Evolutionary conservation across 2,113 vertebrate genomes (phyloP).

Genomic region (Forbesichthys papilliferus): DNA sequence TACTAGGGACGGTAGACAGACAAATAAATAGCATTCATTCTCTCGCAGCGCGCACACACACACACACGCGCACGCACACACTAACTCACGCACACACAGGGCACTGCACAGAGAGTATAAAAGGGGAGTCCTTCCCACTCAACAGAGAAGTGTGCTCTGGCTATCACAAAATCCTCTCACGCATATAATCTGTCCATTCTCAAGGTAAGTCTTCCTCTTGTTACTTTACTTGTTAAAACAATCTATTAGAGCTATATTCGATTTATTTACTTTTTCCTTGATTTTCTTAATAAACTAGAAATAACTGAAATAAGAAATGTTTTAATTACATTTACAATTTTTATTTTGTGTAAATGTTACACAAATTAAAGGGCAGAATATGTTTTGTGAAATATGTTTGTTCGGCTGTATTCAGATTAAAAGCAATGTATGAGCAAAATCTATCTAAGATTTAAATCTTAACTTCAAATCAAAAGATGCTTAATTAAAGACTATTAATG

Average conservation of each 20-base stretch:
- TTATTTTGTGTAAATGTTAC: no score
- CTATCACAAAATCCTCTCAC: constrained; percentile 54
- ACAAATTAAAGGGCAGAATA: neutral
- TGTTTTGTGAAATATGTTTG: neutral
- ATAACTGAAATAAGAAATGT: neutral
- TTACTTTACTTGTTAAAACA: neutral
- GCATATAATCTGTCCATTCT: constrained; percentile 44
- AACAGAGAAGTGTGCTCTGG: constrained; percentile 55
- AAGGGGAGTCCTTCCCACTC: constrained; percentile 68
- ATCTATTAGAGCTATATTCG: neutral
- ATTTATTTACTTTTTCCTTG: neutral
- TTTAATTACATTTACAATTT: neutral
- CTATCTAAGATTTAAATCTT: no score
- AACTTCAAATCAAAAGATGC: no score
- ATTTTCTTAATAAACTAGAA: neutral
- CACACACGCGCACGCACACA: constrained; percentile 21
- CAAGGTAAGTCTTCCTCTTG: constrained; percentile 61
- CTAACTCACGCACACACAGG: constrained; percentile 37
- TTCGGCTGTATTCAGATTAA: neutral
- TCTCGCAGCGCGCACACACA: constrained; percentile 20
- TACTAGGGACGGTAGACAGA: constrained; percentile 21
- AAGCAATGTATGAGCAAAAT: neutral
- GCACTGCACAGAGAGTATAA: constrained; percentile 66
- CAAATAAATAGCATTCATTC: constrained; percentile 32
- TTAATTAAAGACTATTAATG: no score